Evolutionary conservation across 2,113 vertebrate species (phyloP), one percentile per base, ranked within the genome.

Genomic region (Pelmatolapia mariae): DNA sequence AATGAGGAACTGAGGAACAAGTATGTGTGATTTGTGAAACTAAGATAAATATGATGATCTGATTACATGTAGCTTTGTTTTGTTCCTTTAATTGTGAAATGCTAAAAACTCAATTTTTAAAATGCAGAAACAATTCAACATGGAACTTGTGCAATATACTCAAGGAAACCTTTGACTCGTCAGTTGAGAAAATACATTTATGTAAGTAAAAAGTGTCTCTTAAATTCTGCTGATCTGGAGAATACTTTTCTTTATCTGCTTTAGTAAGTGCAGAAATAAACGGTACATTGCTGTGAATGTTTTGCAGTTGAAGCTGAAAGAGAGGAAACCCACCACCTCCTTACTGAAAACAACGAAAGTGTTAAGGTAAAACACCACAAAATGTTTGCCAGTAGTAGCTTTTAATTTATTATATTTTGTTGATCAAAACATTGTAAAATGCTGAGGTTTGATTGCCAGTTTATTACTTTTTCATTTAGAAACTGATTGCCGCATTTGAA

Each of bases 1-100:
- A 98, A 98, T 95, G 97, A 98, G 93, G 97, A 98, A 93, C 95
- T 98, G 87, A 96, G 95, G 83, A 98, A 98, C 95, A 98, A 97
- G 98, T 99, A 96, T 95, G 97, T 45, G 6, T 54, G 7, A 50
- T 31, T 13, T 43, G 12, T 36, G 9, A 81, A 82, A 19, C 7
- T 15, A 12, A 53, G 11, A 73, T 52, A 33, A 59, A 22, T 15
- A 5, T 12, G 8, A 80, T 10, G 50, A 36, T 84, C 4, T 7
- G 8, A 52, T 57, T 13, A 54, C 61, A 12, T 63, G 5, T 36
- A 47, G 19, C 19, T 45, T 26, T 8, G 80, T 68, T 40, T 40
- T 68, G 16, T 90, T 24, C n/a, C 16, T 45, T 8, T 15, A 18
- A 36, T 56, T 24, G 10, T 82, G 43, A 71, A 19, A 24, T 36